phyloP scores from a whole-genome alignment of 2,888 invertebrate species.

The Amphipyra berbera region DNA sequence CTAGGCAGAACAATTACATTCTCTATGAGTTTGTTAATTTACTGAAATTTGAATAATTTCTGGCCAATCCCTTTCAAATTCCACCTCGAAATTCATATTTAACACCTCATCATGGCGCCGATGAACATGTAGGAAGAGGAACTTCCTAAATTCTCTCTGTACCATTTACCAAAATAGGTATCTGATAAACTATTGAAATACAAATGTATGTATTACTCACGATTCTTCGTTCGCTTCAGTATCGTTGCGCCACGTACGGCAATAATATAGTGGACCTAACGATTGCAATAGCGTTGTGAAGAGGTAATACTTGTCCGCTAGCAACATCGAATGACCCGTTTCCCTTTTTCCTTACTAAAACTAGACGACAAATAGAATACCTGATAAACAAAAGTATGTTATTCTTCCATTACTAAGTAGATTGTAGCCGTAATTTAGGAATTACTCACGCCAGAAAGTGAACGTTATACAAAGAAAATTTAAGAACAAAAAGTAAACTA shows the following conservation, averaged over 20 bases:
- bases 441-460: constrained; percentile 1
- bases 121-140: no score
- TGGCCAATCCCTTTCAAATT: background rate
- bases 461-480: constrained; percentile 1
- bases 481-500: constrained; percentile 13
- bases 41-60: constrained; percentile 28
- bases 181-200: constrained; percentile 25
- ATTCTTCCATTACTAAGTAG: background rate
- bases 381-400: background rate
- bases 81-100: no score
- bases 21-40: constrained; percentile 22
- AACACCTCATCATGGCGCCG: no score
- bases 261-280: constrained; percentile 48
- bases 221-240: constrained; percentile 17
- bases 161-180: no score
- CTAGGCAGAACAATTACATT: no score
- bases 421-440: no score
- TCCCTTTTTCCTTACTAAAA: constrained; percentile 15
- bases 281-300: constrained; percentile 29
- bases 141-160: no score
- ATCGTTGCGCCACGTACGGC: constrained; percentile 22
- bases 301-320: constrained; percentile 29
- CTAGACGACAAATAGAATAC: constrained; percentile 14
- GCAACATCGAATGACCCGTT: constrained; percentile 13
- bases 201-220: constrained; percentile 36